Conservation (phyloP, 2,113 vertebrate genomes). For the Xyrauchen texanus region DNA sequence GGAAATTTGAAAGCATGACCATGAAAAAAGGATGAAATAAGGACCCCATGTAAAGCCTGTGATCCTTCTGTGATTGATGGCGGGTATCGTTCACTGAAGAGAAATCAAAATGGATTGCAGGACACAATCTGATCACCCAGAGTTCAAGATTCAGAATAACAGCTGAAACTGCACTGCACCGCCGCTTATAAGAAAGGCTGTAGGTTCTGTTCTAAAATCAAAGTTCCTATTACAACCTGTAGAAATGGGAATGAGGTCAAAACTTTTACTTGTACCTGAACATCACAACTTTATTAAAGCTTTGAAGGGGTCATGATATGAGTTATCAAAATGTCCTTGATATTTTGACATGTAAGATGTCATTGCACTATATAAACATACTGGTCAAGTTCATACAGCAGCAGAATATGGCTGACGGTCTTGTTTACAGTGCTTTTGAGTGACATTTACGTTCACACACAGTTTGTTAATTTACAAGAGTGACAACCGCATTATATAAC, state of each 20-base stretch:
- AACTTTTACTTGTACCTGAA: neutral
- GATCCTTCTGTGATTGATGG: slow-evolving; percentile 68
- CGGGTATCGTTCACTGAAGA: slow-evolving; percentile 52
- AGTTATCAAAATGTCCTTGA: no score
- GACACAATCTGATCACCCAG: slow-evolving; percentile 20
- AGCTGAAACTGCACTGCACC: neutral
- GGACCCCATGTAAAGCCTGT: slow-evolving; percentile 63
- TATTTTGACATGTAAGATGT: no score
- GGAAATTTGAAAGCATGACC: slow-evolving; percentile 61
- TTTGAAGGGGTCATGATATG: no score
- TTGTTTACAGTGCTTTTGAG: no score
- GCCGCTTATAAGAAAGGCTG: neutral
- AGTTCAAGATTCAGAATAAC: slow-evolving; percentile 9
- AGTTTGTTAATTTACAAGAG: no score
- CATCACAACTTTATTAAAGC: no score
- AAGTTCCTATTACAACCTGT: neutral
- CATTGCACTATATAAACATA: no score
- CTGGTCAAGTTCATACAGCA: no score
- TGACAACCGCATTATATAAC: no score
- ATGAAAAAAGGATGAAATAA: slow-evolving; percentile 62
- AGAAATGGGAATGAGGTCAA: neutral
- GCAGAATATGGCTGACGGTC: no score
- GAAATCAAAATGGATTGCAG: neutral
- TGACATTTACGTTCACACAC: no score
- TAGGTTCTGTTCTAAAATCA: neutral